A percentile compares a stretch with the other conserved stretches of the same genome.
phyloP scores from a whole-genome alignment of 2,888 invertebrate species.

The Pyrgus malvae region DNA sequence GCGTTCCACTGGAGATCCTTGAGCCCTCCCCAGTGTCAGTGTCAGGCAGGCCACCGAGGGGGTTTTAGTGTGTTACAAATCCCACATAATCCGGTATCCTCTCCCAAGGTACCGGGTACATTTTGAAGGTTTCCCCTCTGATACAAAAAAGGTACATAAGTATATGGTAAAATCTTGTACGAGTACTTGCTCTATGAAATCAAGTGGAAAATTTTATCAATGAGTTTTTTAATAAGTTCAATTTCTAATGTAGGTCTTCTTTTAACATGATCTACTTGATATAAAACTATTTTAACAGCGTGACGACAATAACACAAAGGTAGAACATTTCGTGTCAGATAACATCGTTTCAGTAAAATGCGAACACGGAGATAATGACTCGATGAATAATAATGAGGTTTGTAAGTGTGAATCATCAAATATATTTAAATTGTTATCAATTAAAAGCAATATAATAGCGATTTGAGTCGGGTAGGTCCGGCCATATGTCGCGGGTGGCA shows the following conservation, averaged over 20 bases:
- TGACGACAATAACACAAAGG: conserved; percentile 69
- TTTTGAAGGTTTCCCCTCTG: no score
- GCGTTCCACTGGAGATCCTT: no score
- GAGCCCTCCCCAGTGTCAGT: no score
- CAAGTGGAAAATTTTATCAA: no score
- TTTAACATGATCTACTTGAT: background rate
- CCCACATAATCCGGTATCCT: no score
- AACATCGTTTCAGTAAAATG: conserved; percentile 67
- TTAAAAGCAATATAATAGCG: conserved; percentile 82
- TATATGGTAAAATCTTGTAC: no score
- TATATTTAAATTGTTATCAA: conserved; percentile 83
- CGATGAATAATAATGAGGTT: conserved; percentile 80
- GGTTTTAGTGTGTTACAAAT: no score
- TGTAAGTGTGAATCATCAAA: conserved; percentile 82
- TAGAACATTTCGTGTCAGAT: conserved; percentile 76
- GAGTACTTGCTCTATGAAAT: no score
- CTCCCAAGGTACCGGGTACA: no score
- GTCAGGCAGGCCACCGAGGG: no score
- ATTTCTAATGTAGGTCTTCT: background rate
- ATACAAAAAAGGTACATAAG: no score
- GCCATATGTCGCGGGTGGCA: conserved; percentile 69
- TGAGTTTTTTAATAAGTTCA: no score
- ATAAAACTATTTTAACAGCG: conserved; percentile 36
- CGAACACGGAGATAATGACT: conserved; percentile 76
- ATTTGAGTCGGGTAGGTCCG: conserved; percentile 71